Evolutionary conservation across 2,113 vertebrate genomes (phyloP).

Genomic region (Sapajus apella): DNA sequence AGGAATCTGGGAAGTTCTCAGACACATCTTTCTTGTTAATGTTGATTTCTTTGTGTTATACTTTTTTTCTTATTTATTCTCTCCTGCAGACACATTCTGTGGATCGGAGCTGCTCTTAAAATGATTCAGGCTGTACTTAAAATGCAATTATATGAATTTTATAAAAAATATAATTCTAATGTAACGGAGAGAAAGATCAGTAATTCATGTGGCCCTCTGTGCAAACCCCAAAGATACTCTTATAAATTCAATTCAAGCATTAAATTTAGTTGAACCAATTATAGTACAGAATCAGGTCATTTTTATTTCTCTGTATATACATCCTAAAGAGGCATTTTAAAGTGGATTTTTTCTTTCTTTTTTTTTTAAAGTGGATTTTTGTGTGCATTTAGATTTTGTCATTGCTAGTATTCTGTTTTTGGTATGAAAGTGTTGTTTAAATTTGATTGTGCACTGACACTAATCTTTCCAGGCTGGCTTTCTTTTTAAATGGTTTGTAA

Average conservation of each 20-base stretch:
- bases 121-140: slow-evolving; percentile 32
- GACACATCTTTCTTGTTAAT: neutral
- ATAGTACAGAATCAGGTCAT: neutral
- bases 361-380: slow-evolving; percentile 41
- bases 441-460: neutral
- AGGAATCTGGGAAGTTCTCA: rapidly evolving
- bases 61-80: neutral
- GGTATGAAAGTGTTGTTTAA: slow-evolving; percentile 24
- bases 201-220: slow-evolving; percentile 23
- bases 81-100: slow-evolving; percentile 39
- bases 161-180: slow-evolving; percentile 12
- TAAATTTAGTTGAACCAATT: slow-evolving; percentile 41
- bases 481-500: neutral
- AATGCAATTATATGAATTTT: slow-evolving; percentile 4
- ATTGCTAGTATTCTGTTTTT: slow-evolving; percentile 69
- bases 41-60: slow-evolving; percentile 43
- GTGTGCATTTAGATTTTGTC: slow-evolving; percentile 57
- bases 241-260: slow-evolving; percentile 15
- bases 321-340: slow-evolving; percentile 21
- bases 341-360: neutral
- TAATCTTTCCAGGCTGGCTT: slow-evolving; percentile 4
- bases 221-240: neutral
- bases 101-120: slow-evolving; percentile 39
- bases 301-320: slow-evolving; percentile 2
- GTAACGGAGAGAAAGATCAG: neutral